Evolutionary conservation across 2,888 invertebrate genomes (phyloP).

Genomic region (Rotaria sp.): DNA sequence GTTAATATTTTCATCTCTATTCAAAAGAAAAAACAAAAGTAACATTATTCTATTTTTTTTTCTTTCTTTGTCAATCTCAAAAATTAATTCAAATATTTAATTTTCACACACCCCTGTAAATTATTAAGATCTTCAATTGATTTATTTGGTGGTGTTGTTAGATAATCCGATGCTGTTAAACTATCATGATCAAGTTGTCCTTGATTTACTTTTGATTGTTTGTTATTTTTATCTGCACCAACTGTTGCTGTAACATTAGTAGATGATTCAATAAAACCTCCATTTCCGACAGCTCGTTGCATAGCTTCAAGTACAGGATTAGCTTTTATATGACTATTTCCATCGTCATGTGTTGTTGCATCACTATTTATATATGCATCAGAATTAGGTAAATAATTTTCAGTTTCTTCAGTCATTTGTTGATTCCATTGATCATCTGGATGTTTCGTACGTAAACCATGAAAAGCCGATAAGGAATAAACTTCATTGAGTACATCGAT

Average conservation of each 20-base stretch:
- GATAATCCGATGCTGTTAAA: background rate
- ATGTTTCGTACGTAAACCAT: constrained; percentile 51
- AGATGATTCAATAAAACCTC: background rate
- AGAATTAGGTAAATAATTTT: background rate
- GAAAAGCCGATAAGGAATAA: constrained; percentile 53
- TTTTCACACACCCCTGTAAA: background rate
- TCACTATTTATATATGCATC: background rate
- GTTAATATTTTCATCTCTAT: background rate
- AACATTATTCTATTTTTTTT: background rate
- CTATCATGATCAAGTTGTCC: background rate
- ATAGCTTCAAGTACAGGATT: background rate
- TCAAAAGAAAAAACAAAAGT: background rate
- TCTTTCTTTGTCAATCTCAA: too few relatives aligned
- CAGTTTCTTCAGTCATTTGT: background rate
- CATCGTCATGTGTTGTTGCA: background rate
- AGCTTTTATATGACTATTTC: background rate
- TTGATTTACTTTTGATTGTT: background rate
- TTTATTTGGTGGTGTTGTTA: background rate
- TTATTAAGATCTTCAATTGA: background rate
- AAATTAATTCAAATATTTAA: too few relatives aligned
- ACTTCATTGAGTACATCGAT: constrained; percentile 51
- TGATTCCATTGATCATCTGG: constrained; percentile 43
- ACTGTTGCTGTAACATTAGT: background rate
- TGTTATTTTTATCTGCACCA: background rate
- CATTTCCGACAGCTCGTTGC: background rate